A percentile compares a stretch with the other conserved stretches of the same genome.
These are phyloP conservation scores for Aplocera efformata DNA, from an alignment of 2,888 invertebrate genomes.

Conservation along the genomic window DNA sequence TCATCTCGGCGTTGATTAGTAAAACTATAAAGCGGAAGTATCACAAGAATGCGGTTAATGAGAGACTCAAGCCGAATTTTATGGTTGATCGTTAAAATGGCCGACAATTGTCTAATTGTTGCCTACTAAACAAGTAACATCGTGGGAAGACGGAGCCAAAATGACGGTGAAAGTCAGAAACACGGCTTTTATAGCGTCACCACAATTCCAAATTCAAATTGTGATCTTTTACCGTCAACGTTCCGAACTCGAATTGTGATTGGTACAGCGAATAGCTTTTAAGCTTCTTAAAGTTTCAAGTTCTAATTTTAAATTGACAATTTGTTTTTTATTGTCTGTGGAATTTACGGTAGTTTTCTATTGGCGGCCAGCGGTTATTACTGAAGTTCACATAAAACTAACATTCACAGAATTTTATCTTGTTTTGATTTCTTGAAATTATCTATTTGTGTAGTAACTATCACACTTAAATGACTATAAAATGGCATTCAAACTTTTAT, in stretches of 20 bases:
- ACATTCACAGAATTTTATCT: constrained; percentile 16
- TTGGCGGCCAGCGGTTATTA: constrained; percentile 14
- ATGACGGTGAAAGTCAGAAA: constrained; percentile 71
- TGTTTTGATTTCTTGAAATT: constrained; percentile 16
- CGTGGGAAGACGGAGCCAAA: constrained; percentile 70
- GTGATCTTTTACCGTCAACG: constrained; percentile 14
- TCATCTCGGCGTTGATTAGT: constrained; percentile 79
- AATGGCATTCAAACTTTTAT: neutral
- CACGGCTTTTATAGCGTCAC: constrained; percentile 51
- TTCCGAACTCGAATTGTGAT: constrained; percentile 58
- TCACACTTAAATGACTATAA: constrained; percentile 15
- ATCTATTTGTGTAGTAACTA: constrained; percentile 13
- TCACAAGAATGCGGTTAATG: constrained; percentile 79
- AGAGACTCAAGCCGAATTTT: constrained; percentile 75
- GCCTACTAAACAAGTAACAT: constrained; percentile 64
- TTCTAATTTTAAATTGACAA: constrained; percentile 52
- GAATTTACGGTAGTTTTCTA: constrained; percentile 17
- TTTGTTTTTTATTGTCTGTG: constrained; percentile 54
- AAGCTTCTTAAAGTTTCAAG: constrained; percentile 27
- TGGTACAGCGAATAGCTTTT: constrained; percentile 70
- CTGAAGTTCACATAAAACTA: constrained; percentile 16
- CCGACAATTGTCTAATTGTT: constrained; percentile 80
- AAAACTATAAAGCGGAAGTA: constrained; percentile 80
- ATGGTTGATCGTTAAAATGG: constrained; percentile 75
- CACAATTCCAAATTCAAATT: constrained; percentile 28